Evolutionary conservation across 92 coral and sea anemone genomes (phyloP).

Genomic region (Bergia puertoricense): DNA sequence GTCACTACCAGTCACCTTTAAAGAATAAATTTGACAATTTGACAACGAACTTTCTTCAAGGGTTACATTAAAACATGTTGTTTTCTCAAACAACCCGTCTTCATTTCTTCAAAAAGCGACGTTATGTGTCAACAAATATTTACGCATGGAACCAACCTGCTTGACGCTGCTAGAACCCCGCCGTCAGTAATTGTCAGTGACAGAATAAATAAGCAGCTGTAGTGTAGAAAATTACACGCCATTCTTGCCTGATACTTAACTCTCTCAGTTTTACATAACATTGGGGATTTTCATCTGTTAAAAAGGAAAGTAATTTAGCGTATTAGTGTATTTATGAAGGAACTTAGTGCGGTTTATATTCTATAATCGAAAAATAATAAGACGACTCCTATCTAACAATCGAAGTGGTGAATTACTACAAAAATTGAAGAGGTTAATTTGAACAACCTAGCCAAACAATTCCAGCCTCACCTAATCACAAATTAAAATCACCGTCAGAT

Average conservation of each 20-base stretch:
- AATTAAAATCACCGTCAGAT: not conserved
- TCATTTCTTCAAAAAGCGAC: not conserved
- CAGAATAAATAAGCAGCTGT: not conserved
- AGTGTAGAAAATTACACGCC: not conserved
- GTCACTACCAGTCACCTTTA: not conserved
- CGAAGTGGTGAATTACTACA: not conserved
- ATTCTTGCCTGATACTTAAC: not conserved
- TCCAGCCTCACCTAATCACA: not conserved
- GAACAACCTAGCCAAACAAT: not conserved
- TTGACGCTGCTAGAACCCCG: not conserved
- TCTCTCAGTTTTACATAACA: not conserved
- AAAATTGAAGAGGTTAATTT: not conserved
- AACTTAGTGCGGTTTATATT: not conserved
- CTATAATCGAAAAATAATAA: not conserved
- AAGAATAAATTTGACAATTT: too few species aligned
- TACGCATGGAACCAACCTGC: slow-evolving; percentile 4
- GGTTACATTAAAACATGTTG: not conserved
- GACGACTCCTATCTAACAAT: not conserved
- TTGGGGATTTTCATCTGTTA: not conserved
- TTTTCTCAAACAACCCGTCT: not conserved
- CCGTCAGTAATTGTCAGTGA: not conserved
- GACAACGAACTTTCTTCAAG: not conserved
- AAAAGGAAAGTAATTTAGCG: not conserved
- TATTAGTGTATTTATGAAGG: not conserved
- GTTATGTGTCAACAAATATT: not conserved